Base-by-base conservation (phyloP, 2,797 vertebrate genomes). In the Phrynocephalus forsythii region DNA sequence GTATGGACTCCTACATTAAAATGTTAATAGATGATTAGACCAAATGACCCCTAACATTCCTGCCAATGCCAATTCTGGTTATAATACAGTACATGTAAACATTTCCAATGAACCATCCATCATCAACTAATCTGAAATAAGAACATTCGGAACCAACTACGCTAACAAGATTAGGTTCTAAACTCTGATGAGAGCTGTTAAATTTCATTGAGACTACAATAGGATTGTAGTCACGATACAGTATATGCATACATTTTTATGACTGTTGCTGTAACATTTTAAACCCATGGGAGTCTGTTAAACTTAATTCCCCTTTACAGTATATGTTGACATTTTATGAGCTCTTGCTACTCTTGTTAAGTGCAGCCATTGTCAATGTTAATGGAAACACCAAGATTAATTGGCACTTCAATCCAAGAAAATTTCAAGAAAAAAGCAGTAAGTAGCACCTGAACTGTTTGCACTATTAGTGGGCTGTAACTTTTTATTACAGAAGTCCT, bases 401-500 rank as follows among this genome's bases (percentile, higher is more conserved):
- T 89, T 82, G 83, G 68, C 82, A 86, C 13, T 90, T 90, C 33
- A 77, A 86, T 86, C 16, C 28, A 82, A 77, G 78, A 91, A 91
- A 83, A 50, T 63, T 60, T 33, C 16, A 84, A 69, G 67, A 79
- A 79, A 2, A 13, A 20, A 82, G 85, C 16, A 88, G 13, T 78
- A 86, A 48, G 75, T 83, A 26, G 78, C 85, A 24, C 28, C 84
- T 86, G 33, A 76, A 86, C 1, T 83, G 1, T 78, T 30, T 89
- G 82, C 83, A 79, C 50, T 83, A 71, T 79, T 69, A 79, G 50
- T n/a, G 50, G 85, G 83, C 11, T 71, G 82, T 82, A 75, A 48
- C 7, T 75, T 89, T 91, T 89, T 91, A 92, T 89, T 88, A 83
- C 33, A 77, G 26, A 28, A 82, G 76, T 91, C 86, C 77, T 89